Percentiles rank a stretch among this genome's conserved stretches.
Conservation (phyloP, 2,797 vertebrate genomes). For the Tapera naevia region DNA sequence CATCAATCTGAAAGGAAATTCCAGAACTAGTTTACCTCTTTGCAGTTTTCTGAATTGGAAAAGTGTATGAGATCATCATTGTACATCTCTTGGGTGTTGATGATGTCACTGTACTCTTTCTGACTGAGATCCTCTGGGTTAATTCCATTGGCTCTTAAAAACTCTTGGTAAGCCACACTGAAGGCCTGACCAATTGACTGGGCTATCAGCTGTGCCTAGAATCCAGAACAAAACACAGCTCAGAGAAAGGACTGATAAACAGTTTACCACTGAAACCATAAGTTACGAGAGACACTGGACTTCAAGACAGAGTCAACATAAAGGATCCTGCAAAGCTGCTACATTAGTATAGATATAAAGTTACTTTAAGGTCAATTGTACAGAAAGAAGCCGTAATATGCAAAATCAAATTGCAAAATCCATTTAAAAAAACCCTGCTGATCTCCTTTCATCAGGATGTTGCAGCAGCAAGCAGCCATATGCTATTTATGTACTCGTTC, state of each 20-base stretch:
- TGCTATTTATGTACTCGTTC: not conserved
- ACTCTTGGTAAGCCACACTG: slow-evolving; percentile 99
- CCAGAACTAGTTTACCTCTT: slow-evolving; percentile 84
- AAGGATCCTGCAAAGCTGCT: not conserved
- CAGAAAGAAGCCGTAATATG: not conserved
- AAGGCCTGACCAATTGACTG: slow-evolving; percentile 99
- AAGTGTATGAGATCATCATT: slow-evolving; percentile 99
- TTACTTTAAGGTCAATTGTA: not conserved
- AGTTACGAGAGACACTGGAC: not conserved
- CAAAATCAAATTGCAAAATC: not conserved
- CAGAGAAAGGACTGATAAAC: not conserved
- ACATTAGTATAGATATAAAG: not conserved
- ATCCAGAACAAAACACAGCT: not conserved
- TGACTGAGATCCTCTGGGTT: slow-evolving; percentile 99
- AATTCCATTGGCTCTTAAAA: slow-evolving; percentile 96
- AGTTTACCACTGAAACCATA: not conserved
- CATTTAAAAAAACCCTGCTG: not conserved
- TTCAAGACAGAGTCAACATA: not conserved
- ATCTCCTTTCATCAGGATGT: not conserved
- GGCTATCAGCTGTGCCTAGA: slow-evolving; percentile 96
- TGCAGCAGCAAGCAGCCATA: slow-evolving; percentile 13
- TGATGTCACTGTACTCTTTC: slow-evolving; percentile 99
- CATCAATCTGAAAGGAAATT: not conserved
- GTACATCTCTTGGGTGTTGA: slow-evolving; percentile 99
- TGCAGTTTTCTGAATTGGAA: slow-evolving; percentile 99